Conservation (phyloP, 2,797 vertebrate species). For the Myripristis murdjan region DNA sequence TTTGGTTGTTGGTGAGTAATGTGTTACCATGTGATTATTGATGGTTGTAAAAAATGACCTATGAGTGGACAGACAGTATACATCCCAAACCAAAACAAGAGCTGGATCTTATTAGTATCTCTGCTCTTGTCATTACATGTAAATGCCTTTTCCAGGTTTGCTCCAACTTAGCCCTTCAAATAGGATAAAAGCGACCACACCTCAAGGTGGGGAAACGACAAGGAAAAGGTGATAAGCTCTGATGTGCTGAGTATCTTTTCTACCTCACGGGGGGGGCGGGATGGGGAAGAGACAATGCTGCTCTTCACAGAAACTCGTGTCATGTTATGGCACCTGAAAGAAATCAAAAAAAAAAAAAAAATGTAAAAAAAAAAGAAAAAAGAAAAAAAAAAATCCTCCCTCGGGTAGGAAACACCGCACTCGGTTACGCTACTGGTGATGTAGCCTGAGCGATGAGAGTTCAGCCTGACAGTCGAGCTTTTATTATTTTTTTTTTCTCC, state of each 20-base stretch:
- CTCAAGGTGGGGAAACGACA: constrained; percentile 46
- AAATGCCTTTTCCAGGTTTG: constrained; percentile 47
- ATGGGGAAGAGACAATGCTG: constrained; percentile 26
- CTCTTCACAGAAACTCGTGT: constrained; percentile 39
- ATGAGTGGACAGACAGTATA: constrained; percentile 38
- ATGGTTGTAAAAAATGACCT: constrained; percentile 24
- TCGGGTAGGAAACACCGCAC: constrained; percentile 59
- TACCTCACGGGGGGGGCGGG: constrained; percentile 38
- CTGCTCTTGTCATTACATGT: constrained; percentile 44
- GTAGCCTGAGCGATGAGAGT: constrained; percentile 55
- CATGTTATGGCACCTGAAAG: constrained; percentile 43
- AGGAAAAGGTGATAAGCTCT: constrained; percentile 32
- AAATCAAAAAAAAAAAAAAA: too few relatives aligned
- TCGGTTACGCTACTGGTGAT: constrained; percentile 42
- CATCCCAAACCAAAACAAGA: constrained; percentile 47
- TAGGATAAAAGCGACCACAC: constrained; percentile 52
- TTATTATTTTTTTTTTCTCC: constrained; percentile 5
- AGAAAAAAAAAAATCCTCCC: constrained; percentile 28
- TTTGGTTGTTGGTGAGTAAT: neutral
- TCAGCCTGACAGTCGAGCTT: constrained; percentile 31
- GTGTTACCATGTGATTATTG: neutral
- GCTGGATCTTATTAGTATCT: constrained; percentile 59
- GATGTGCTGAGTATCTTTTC: constrained; percentile 28
- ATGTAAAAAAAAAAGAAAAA: too few relatives aligned
- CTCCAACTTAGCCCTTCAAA: constrained; percentile 69